Percentiles rank a stretch among this genome's conserved stretches.
Evolutionary conservation across 2,888 invertebrate genomes (phyloP).

Genomic region (Hypsopygia costalis): DNA sequence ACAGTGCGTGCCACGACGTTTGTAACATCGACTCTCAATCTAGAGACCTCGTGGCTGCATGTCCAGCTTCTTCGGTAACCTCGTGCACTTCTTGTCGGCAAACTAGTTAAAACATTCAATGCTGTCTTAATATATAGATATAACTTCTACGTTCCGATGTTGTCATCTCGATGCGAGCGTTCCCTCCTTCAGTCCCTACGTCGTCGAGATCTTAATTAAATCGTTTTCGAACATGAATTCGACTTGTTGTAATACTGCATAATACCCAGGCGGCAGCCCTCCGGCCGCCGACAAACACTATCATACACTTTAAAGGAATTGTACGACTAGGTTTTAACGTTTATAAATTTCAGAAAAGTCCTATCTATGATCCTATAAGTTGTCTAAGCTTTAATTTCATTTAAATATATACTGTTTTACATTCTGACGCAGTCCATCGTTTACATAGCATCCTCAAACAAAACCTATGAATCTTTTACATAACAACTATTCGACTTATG

Average conservation of each 20-base stretch:
- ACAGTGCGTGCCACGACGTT: not conserved
- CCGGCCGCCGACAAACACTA: conserved; percentile 22
- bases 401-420: conserved; percentile 32
- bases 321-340: conserved; percentile 68
- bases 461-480: conserved; percentile 5
- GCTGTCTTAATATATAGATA: conserved; percentile 4
- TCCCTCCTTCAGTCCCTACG: conserved; percentile 8
- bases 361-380: conserved; percentile 64
- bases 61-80: not conserved
- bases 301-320: conserved; percentile 41
- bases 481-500: conserved; percentile 11
- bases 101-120: conserved; percentile 12
- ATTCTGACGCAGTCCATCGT: conserved; percentile 37
- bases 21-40: not conserved
- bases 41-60: too few relatives aligned
- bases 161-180: conserved; percentile 10
- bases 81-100: not conserved
- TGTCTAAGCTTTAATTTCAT: conserved; percentile 42
- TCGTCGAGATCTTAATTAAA: conserved; percentile 15
- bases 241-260: conserved; percentile 51
- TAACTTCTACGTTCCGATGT: not conserved
- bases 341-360: conserved; percentile 77
- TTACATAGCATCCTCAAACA: conserved; percentile 1
- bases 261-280: conserved; percentile 35
- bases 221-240: conserved; percentile 16